Conservation (phyloP, 1,140 invertebrate genomes). For the Drosophila trapezifrons region DNA sequence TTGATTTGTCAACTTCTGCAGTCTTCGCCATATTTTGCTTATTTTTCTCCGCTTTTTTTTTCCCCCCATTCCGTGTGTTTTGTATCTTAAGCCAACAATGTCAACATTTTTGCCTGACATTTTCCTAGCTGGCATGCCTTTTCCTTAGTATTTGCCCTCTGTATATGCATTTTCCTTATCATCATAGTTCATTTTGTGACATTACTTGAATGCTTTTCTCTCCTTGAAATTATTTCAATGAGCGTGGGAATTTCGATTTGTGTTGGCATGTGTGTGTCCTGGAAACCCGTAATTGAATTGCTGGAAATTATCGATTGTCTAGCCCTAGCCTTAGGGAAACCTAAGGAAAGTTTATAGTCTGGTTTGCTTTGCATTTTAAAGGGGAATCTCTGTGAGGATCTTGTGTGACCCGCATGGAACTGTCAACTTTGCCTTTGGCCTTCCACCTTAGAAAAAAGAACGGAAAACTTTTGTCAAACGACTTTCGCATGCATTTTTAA, state of each 20-base stretch:
- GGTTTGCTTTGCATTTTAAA: slow-evolving; percentile 22
- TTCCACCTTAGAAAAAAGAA: slow-evolving; percentile 18
- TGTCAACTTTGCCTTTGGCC: slow-evolving; percentile 62
- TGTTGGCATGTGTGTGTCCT: slow-evolving; percentile 43
- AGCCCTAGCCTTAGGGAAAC: slow-evolving; percentile 3
- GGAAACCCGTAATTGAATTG: slow-evolving; percentile 39
- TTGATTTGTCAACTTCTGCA: slow-evolving; percentile 49
- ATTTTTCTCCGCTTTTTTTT: slow-evolving; percentile 13
- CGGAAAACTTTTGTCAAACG: slow-evolving; percentile 57
- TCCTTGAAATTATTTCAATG: slow-evolving; percentile 23
- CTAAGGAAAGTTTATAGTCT: slow-evolving; percentile 8
- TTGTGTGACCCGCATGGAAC: slow-evolving; percentile 65
- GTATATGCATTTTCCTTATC: slow-evolving; percentile 32
- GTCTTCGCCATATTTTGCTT: slow-evolving; percentile 1
- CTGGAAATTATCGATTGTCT: slow-evolving; percentile 62
- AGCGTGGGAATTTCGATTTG: slow-evolving; percentile 72
- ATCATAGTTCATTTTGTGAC: slow-evolving; percentile 45
- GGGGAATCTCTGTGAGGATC: slow-evolving; percentile 51
- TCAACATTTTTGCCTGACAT: slow-evolving; percentile 65
- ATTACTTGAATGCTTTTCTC: slow-evolving; percentile 48
- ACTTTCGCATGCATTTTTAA: slow-evolving; percentile 77
- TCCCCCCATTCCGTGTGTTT: slow-evolving; percentile 29
- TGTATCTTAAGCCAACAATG: slow-evolving; percentile 69
- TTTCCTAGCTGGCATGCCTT: slow-evolving; percentile 45
- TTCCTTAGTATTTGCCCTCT: slow-evolving; percentile 15